Evolutionary conservation across 2,888 invertebrate species (phyloP).

Genomic region (Tubulanus polymorphus): DNA sequence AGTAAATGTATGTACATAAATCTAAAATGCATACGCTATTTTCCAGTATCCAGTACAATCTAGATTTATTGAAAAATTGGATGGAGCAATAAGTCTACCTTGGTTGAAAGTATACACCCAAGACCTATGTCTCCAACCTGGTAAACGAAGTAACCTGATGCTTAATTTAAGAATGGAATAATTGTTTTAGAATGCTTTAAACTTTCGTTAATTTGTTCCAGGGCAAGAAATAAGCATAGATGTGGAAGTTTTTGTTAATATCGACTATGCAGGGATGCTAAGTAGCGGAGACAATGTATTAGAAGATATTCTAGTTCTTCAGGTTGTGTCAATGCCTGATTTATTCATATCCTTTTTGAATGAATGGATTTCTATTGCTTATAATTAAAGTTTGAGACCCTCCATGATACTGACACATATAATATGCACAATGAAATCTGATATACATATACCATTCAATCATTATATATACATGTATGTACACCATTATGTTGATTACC

Average conservation of each 20-base stretch:
- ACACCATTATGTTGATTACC: too few species aligned
- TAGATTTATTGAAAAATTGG: constrained; percentile 88
- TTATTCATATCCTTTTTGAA: constrained; percentile 66
- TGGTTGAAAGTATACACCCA: constrained; percentile 87
- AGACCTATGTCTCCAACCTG: constrained; percentile 67
- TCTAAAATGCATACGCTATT: constrained; percentile 10
- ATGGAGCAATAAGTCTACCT: constrained; percentile 83
- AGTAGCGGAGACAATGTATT: constrained; percentile 76
- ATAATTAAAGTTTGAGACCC: too few species aligned
- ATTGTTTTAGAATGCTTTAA: background rate
- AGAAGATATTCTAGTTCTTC: constrained; percentile 91
- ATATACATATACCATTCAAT: too few species aligned
- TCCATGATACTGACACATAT: too few species aligned
- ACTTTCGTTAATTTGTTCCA: constrained; percentile 25
- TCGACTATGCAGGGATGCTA: constrained; percentile 72
- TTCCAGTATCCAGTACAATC: constrained; percentile 79
- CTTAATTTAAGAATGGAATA: too few species aligned
- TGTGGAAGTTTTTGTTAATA: constrained; percentile 81
- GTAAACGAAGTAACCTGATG: too few species aligned
- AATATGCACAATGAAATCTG: too few species aligned
- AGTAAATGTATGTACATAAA: too few species aligned
- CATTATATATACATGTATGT: too few species aligned
- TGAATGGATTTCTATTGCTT: too few species aligned
- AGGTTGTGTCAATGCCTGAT: constrained; percentile 92
- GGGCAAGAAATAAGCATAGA: constrained; percentile 85